phyloP scores from a whole-genome alignment of 2,113 vertebrate species.

The Corythoichthys haematopterus region DNA sequence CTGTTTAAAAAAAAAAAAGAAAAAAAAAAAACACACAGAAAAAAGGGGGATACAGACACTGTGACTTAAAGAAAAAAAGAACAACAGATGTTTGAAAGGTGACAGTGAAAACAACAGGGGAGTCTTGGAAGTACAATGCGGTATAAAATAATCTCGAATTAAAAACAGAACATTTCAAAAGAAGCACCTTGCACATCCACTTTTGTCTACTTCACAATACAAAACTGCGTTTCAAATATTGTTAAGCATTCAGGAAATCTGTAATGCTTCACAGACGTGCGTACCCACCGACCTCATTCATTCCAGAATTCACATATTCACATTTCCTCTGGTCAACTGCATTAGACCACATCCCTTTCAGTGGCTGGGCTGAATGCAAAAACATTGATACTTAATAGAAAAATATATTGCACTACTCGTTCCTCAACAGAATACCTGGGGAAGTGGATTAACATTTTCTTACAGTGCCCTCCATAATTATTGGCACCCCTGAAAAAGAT shows the following conservation, averaged over 20 bases:
- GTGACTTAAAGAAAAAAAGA: constrained; percentile 33
- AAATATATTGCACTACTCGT: constrained; percentile 76
- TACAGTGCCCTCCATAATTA: too few relatives aligned
- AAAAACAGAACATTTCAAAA: constrained; percentile 42
- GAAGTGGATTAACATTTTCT: constrained; percentile 40
- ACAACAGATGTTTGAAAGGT: constrained; percentile 17
- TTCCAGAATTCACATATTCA: constrained; percentile 38
- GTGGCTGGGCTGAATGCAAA: constrained; percentile 54
- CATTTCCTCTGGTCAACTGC: constrained; percentile 51
- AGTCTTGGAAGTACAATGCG: constrained; percentile 46
- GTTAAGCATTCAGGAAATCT: constrained; percentile 41
- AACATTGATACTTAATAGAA: constrained; percentile 67
- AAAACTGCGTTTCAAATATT: constrained; percentile 46
- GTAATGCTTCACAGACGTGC: constrained; percentile 30
- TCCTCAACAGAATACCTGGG: constrained; percentile 56
- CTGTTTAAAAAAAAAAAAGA: constrained; percentile 28
- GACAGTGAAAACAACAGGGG: constrained; percentile 22
- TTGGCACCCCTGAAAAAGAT: too few relatives aligned
- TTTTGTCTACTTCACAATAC: constrained; percentile 46
- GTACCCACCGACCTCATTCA: constrained; percentile 30
- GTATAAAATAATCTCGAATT: constrained; percentile 52
- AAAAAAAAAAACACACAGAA: constrained; percentile 30
- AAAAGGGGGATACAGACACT: constrained; percentile 12
- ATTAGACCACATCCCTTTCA: constrained; percentile 41
- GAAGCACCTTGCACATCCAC: constrained; percentile 52